phyloP scores from a whole-genome alignment of 2,113 vertebrate genomes.

The Pantherophis guttatus region DNA sequence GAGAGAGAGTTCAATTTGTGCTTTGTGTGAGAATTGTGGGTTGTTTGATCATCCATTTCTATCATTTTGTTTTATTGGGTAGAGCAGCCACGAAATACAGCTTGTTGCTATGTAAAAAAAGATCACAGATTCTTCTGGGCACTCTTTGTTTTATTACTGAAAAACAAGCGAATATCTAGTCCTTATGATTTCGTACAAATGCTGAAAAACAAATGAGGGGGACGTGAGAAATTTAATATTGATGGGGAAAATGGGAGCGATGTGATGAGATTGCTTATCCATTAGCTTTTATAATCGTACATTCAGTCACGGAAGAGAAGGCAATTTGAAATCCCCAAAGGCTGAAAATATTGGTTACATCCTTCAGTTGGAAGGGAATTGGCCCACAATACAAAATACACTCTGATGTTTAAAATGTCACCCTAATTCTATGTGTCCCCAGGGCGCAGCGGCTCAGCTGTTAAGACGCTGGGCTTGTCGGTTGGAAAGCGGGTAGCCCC shows the following conservation, averaged over 20 bases:
- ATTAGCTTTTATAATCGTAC: neutral
- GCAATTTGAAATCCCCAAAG: neutral
- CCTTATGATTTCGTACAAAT: neutral
- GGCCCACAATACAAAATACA: neutral
- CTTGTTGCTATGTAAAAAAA: neutral
- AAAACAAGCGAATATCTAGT: neutral
- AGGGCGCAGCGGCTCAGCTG: no score
- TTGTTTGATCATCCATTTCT: neutral
- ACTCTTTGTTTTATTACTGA: neutral
- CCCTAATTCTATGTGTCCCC: neutral
- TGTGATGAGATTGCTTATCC: neutral
- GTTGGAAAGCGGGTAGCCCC: no score
- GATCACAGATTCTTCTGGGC: neutral
- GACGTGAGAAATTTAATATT: no score
- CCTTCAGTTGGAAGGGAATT: neutral
- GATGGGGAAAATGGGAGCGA: neutral
- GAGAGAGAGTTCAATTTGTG: neutral
- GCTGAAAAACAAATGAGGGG: neutral
- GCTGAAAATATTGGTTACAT: neutral
- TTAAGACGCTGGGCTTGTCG: no score
- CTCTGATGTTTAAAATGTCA: neutral
- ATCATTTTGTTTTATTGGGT: neutral
- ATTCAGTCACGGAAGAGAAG: neutral
- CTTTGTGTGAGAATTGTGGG: neutral
- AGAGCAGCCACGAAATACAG: neutral